Base-by-base conservation (phyloP, 2,797 vertebrate genomes). In the Aphelocoma californica region DNA sequence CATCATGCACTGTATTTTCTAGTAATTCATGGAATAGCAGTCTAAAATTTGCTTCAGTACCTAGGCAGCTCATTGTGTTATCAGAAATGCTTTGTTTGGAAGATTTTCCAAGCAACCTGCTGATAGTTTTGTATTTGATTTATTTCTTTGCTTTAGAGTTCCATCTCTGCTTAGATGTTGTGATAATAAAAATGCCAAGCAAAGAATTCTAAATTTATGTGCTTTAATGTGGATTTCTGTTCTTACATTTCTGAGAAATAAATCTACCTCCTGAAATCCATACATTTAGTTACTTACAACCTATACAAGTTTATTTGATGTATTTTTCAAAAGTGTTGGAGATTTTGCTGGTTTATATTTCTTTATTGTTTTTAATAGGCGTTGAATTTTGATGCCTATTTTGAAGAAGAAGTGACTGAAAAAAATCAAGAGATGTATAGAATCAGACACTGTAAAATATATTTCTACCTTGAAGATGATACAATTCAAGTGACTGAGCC, bases 401-500 rank as follows among this genome's bases (percentile, higher is more conserved):
- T 98, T 96, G 97, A 98, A 93, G 99, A 99, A 94, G 93, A 97
- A 81, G 97, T 99, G 51, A 93, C 95, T 86, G 97, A 98, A 61
- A 98, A 97, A 82, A 96, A 85, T 81, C 97, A 98, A 88, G 98
- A 99, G 97, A 96, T 79, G 0, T 97, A 98, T 85, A 98, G 99
- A 96, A 98, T 99, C 95, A 98, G 99, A 95, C 97, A 97, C 44
- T 99, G 98, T 96, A 98, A 99, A 91, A 99, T 99, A 97, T 98
- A 97, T 97, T 99, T 99, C 97, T 99, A 98, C 97, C 98, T 97
- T 94, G 99, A 99, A 96, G 99, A 99, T 94, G 98, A 99, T 89
- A 99, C 99, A 92, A 98, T 99, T 94, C 98, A 99, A 97, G 99
- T 99, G 88, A 96, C 98, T 95, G 99, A 99, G 97, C 98, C 98